Evolutionary conservation across 2,113 vertebrate genomes (phyloP).

Genomic region (Brachyhypopomus occidentalis): DNA sequence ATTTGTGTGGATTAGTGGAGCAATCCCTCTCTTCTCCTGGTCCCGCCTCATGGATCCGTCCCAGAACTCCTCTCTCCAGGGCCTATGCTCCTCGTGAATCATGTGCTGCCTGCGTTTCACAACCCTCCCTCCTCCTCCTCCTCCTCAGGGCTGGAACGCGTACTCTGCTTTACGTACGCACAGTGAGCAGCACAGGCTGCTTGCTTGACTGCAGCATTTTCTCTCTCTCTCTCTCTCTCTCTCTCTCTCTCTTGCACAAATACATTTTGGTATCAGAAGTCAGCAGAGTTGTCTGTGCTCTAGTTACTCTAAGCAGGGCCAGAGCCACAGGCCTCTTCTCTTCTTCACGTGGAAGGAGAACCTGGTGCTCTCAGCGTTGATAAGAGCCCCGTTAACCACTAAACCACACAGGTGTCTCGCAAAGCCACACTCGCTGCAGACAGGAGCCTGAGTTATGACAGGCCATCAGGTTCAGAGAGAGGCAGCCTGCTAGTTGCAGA

Average conservation of each 20-base stretch:
- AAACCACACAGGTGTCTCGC: conserved; percentile 79
- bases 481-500: conserved; percentile 70
- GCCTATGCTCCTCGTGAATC: conserved; percentile 39
- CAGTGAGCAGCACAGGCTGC: background rate
- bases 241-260: background rate
- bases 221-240: background rate
- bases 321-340: conserved; percentile 34
- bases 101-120: conserved; percentile 37
- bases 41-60: conserved; percentile 38
- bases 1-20: conserved; percentile 58
- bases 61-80: conserved; percentile 47
- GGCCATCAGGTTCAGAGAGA: conserved; percentile 72
- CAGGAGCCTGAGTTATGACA: conserved; percentile 75
- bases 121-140: conserved; percentile 4
- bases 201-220: background rate
- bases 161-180: background rate
- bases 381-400: conserved; percentile 75
- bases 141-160: background rate
- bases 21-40: conserved; percentile 49
- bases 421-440: conserved; percentile 77
- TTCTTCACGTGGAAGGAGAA: conserved; percentile 65
- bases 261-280: background rate
- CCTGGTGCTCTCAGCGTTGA: conserved; percentile 67
- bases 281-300: conserved; percentile 14
- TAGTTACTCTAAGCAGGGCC: conserved; percentile 11